Percentiles rank a stretch among this genome's conserved stretches.
Conservation (phyloP, 2,888 invertebrate species). For the Bellardia pandia region DNA sequence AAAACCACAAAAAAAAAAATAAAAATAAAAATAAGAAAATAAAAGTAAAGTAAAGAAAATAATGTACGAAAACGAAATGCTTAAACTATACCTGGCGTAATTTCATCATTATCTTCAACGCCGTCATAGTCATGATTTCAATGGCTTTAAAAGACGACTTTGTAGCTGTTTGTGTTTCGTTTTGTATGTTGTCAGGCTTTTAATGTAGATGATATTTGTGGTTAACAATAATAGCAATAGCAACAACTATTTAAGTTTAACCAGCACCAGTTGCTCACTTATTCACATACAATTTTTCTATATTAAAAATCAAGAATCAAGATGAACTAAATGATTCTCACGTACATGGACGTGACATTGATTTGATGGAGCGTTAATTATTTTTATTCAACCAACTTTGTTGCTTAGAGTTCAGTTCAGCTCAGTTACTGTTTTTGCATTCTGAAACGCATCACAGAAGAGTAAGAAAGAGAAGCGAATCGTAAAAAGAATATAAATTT, state of each 20-base stretch:
- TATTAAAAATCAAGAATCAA: conserved; percentile 58
- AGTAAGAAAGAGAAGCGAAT: neutral
- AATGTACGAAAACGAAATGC: conserved; percentile 50
- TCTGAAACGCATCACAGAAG: neutral
- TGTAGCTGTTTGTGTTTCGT: conserved; percentile 24
- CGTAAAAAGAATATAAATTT: no score
- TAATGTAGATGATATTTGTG: conserved; percentile 68
- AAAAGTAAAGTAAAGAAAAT: conserved; percentile 20
- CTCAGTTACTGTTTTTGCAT: neutral
- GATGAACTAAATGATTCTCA: conserved; percentile 84
- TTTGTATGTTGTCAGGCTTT: conserved; percentile 55
- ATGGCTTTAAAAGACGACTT: conserved; percentile 22
- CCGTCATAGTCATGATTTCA: conserved; percentile 70
- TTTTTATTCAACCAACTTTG: conserved; percentile 57
- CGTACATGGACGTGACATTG: conserved; percentile 84
- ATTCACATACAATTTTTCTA: conserved; percentile 33
- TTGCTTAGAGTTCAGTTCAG: conserved; percentile 20
- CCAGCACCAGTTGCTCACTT: conserved; percentile 7
- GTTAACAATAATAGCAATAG: conserved; percentile 43
- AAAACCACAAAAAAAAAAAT: conserved; percentile 59
- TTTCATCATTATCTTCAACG: conserved; percentile 72
- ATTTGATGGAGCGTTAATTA: conserved; percentile 77
- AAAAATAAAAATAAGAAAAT: no score
- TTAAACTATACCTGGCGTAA: conserved; percentile 66
- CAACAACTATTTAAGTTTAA: conserved; percentile 44